These are phyloP conservation scores for Athalia rosae DNA, from an alignment of 2,888 invertebrate genomes.

Conservation along the genomic window DNA sequence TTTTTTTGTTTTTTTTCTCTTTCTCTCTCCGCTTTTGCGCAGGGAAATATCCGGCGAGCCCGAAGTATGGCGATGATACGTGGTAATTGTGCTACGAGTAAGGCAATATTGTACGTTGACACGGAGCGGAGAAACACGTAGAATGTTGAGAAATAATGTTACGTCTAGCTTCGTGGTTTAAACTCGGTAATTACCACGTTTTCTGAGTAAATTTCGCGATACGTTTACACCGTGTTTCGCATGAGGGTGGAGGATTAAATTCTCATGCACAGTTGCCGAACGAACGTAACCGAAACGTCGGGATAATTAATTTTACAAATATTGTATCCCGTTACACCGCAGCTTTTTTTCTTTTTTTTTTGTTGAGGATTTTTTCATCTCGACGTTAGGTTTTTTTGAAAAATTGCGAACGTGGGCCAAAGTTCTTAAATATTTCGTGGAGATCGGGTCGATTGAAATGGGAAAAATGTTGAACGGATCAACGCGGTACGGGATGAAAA, in stretches of 20 bases:
- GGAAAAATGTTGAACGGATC: no score
- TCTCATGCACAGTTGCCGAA: constrained; percentile 5
- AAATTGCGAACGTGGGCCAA: no score
- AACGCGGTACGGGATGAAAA: no score
- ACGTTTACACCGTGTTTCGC: constrained; percentile 28
- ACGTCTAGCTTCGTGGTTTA: constrained; percentile 18
- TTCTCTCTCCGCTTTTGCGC: no score
- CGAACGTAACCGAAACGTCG: constrained; percentile 32
- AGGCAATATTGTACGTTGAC: not conserved
- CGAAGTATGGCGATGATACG: constrained; percentile 15
- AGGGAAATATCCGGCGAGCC: no score
- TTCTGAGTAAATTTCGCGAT: not conserved
- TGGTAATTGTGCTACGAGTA: not conserved
- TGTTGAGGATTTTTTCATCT: no score
- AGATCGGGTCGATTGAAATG: no score
- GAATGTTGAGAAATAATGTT: constrained; percentile 33
- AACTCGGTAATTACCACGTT: constrained; percentile 41
- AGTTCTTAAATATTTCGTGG: no score
- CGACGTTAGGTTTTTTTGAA: no score
- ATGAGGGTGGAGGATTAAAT: not conserved
- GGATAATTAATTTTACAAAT: constrained; percentile 39
- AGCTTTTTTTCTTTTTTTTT: no score
- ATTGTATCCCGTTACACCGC: no score
- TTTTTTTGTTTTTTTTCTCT: no score
- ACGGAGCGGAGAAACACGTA: not conserved